Percentiles rank a stretch among this genome's conserved stretches.
phyloP scores from a whole-genome alignment of 2,888 invertebrate genomes.

The Myathropa florea region DNA sequence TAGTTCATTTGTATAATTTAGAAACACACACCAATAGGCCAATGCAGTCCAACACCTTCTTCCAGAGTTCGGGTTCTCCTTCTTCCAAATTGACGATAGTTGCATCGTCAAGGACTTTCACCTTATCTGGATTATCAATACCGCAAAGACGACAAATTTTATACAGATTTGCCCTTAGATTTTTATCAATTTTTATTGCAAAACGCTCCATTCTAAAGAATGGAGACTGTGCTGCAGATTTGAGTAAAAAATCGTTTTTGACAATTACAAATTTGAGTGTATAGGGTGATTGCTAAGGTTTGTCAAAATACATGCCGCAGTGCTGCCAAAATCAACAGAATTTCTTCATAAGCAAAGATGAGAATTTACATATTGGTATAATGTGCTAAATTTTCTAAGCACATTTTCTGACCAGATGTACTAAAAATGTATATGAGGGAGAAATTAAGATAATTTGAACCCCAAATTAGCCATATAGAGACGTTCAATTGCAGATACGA shows the following conservation, averaged over 20 bases:
- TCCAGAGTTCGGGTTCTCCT: slow-evolving; percentile 76
- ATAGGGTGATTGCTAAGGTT: slow-evolving; percentile 22
- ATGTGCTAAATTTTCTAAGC: too few relatives aligned
- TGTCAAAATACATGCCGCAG: neutral
- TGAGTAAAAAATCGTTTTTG: slow-evolving; percentile 64
- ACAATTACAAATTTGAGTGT: slow-evolving; percentile 53
- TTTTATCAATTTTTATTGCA: slow-evolving; percentile 80
- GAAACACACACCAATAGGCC: slow-evolving; percentile 75
- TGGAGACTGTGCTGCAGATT: slow-evolving; percentile 46
- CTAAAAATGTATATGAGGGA: too few relatives aligned
- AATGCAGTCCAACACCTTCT: slow-evolving; percentile 77
- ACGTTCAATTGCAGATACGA: too few relatives aligned
- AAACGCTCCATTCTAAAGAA: slow-evolving; percentile 77
- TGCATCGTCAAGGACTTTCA: slow-evolving; percentile 74
- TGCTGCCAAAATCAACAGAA: slow-evolving; percentile 6
- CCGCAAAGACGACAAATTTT: slow-evolving; percentile 80
- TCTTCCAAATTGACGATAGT: slow-evolving; percentile 73
- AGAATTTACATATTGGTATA: too few relatives aligned
- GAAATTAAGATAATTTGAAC: too few relatives aligned
- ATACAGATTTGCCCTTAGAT: slow-evolving; percentile 78
- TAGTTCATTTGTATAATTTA: neutral
- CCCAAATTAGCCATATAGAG: too few relatives aligned
- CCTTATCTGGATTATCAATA: slow-evolving; percentile 79
- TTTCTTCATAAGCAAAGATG: too few relatives aligned
- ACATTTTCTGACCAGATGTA: too few relatives aligned